Conservation (phyloP, 1,140 invertebrate genomes). For the Dufourea novaeangliae region DNA sequence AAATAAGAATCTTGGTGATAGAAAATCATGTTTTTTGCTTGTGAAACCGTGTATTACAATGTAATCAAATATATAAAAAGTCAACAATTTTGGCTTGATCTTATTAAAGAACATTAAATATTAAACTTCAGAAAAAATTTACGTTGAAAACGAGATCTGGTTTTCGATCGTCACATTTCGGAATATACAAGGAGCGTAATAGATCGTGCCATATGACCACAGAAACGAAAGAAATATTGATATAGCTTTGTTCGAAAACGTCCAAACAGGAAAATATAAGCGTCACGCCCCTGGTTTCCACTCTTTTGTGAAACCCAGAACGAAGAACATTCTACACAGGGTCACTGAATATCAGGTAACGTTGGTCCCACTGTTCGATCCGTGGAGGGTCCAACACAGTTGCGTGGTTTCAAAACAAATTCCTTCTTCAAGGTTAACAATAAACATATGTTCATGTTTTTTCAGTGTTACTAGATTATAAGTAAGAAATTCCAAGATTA, state of each 20-base stretch:
- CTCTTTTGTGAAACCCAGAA: conserved; percentile 3
- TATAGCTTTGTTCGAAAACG: conserved; percentile 59
- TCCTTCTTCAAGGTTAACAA: not conserved
- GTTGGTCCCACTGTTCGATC: not conserved
- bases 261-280: conserved; percentile 48
- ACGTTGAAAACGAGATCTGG: not conserved
- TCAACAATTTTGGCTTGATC: too few species aligned
- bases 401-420: not conserved
- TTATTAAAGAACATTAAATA: too few species aligned
- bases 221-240: conserved; percentile 66
- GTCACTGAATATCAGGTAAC: conserved; percentile 21
- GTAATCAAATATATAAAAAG: too few species aligned
- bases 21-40: too few species aligned
- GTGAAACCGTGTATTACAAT: too few species aligned
- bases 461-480: too few species aligned
- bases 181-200: not conserved
- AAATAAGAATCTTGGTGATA: too few species aligned
- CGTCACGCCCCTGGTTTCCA: conserved; percentile 18
- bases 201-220: conserved; percentile 52
- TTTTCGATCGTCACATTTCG: not conserved
- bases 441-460: too few species aligned
- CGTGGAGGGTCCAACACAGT: not conserved
- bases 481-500: too few species aligned
- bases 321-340: conserved; percentile 1
- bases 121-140: too few species aligned